Conservation (phyloP, 2,888 invertebrate genomes). For the Aphodius sticticus region DNA sequence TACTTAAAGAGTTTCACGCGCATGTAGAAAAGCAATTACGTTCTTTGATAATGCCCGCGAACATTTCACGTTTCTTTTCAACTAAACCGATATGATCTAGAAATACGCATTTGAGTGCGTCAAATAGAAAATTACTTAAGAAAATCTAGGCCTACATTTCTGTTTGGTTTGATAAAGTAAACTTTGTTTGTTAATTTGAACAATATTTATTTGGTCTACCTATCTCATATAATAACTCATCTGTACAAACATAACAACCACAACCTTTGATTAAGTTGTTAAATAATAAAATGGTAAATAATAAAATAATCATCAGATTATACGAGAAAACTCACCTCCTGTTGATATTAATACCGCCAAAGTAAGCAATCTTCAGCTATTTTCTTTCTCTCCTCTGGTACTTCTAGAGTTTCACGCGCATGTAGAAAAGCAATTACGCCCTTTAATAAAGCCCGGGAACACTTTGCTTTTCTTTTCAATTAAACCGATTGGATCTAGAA, state of each 20-base stretch:
- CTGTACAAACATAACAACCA: too few species aligned
- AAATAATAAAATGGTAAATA: background rate
- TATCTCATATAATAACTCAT: background rate
- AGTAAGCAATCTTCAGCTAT: background rate
- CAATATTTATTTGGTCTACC: background rate
- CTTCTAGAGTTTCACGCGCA: background rate
- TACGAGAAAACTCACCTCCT: background rate
- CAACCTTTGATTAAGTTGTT: background rate
- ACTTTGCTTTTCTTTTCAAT: background rate
- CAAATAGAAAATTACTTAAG: background rate
- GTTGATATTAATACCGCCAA: background rate
- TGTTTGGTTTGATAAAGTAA: background rate
- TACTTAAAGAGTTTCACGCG: background rate
- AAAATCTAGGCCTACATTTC: background rate
- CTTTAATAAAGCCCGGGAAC: background rate
- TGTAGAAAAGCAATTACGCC: background rate
- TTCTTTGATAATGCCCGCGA: background rate
- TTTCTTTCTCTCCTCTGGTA: background rate
- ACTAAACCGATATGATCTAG: background rate
- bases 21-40: background rate
- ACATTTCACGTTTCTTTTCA: background rate
- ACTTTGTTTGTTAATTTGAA: background rate
- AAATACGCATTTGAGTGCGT: background rate
- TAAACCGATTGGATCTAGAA: background rate
- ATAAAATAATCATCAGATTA: background rate